Percentiles rank a stretch among this genome's conserved stretches.
Evolutionary conservation across 2,797 vertebrate species (phyloP).

Genomic region (Hyperoplus lanceolatus): DNA sequence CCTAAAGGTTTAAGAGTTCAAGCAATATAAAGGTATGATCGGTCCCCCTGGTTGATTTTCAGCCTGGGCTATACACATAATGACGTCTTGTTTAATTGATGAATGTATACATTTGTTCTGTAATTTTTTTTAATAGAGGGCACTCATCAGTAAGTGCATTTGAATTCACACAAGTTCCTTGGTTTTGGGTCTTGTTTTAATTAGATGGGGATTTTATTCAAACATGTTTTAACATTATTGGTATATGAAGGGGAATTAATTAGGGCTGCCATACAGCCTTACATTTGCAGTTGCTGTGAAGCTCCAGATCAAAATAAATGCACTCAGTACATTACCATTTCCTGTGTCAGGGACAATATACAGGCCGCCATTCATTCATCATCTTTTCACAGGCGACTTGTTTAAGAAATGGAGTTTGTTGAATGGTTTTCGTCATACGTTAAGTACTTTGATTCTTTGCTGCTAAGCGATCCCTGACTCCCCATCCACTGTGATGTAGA

Average conservation of each 20-base stretch:
- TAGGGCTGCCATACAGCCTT: slow-evolving; percentile 25
- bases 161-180: not conserved
- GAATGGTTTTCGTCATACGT: slow-evolving; percentile 22
- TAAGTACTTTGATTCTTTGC: slow-evolving; percentile 37
- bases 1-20: not conserved
- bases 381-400: not conserved
- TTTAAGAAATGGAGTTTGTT: not conserved
- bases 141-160: not conserved
- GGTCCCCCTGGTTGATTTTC: not conserved
- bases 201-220: not conserved
- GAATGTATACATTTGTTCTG: slow-evolving; percentile 29
- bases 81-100: slow-evolving; percentile 22
- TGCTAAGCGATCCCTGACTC: not conserved
- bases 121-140: not conserved
- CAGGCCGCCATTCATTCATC: not conserved
- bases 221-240: not conserved
- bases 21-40: not conserved
- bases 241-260: slow-evolving; percentile 15
- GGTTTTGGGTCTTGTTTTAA: not conserved
- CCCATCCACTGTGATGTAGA: slow-evolving; percentile 26
- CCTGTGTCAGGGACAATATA: slow-evolving; percentile 3
- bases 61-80: not conserved
- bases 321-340: not conserved
- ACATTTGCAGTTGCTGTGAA: slow-evolving; percentile 4
- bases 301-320: not conserved